Base-by-base conservation (phyloP, 2,113 vertebrate genomes). In the Thamnaconus septentrionalis region DNA sequence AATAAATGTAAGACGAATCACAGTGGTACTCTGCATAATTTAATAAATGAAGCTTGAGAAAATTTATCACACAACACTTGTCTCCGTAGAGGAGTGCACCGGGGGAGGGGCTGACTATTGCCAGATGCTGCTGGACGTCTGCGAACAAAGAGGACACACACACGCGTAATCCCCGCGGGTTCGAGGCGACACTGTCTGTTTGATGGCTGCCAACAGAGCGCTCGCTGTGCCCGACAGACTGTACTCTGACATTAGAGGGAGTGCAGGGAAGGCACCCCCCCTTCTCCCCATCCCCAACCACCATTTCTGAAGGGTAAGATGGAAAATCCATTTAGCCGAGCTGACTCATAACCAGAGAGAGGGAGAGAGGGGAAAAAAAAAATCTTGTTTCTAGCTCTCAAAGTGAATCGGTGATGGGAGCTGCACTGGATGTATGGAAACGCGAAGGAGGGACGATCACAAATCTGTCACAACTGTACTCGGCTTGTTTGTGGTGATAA, bases 1-100 rank as follows among this genome's bases (percentile, higher is more conserved):
- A n/a, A 56, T 4, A 56, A 69, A 61, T 51, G 3, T 56, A 72
- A 61, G 81, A 76, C 76, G 78, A 85, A 85, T 80, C 79, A 67
- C 74, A 80, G 50, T 76, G 80, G 86, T 82, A 66, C 71, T 81
- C 83, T 70, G 64, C 68, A 67, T 86, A 76, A 76, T 84, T 78
- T 85, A 86, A 88, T 85, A 85, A 88, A 88, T 87, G 79, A 84
- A 76, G 69, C 76, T 83, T 65, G 63, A 63, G 84, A 82, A 87
- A 86, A 73, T 43, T 55, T 84, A 89, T 85, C 86, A 80, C 65
- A 81, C 78, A 75, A 71, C 82, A 79, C 81, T 84, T 81, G 80
- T 87, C 87, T 86, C 65, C 64, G 65, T 71, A 61, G 73, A 50
- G 83, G 71, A 51, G 76, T 1, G 63, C 73, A 63, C 56, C 18